Conservation (phyloP, 2,113 vertebrate genomes). For the Ptilorrhoa leucosticta region DNA sequence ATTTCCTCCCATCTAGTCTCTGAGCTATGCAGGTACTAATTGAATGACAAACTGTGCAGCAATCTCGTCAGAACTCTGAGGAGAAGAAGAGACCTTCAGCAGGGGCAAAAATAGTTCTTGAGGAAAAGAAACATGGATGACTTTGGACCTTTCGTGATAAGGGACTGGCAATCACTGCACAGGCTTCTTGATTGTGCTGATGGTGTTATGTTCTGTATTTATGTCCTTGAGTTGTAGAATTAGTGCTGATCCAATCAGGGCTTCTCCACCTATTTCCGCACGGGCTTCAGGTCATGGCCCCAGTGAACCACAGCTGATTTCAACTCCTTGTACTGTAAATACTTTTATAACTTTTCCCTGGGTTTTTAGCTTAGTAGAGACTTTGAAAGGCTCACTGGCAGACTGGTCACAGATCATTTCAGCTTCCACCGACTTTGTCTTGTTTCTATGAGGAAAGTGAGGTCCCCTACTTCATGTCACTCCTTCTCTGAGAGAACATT, state of each 20-base stretch:
- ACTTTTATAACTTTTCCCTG: background rate
- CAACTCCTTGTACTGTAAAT: background rate
- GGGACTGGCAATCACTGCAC: background rate
- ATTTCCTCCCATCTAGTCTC: background rate
- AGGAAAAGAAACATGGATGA: background rate
- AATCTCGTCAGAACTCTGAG: background rate
- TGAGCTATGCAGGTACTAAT: background rate
- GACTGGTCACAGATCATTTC: background rate
- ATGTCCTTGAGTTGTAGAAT: background rate
- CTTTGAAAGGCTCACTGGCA: background rate
- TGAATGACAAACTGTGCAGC: background rate
- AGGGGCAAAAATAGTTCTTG: background rate
- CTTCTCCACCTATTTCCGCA: background rate
- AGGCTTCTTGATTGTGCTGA: slow-evolving; percentile 31
- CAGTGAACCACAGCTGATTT: background rate
- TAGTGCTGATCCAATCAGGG: background rate
- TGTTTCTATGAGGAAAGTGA: background rate
- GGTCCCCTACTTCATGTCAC: background rate
- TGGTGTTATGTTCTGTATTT: background rate
- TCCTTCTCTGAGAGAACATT: background rate
- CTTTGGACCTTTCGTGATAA: slow-evolving; percentile 19
- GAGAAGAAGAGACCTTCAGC: background rate
- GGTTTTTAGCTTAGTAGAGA: background rate
- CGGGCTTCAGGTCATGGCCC: background rate
- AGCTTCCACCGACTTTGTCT: background rate